phyloP scores from a whole-genome alignment of 2,797 vertebrate species.

The Spinibarbus caldwelli region DNA sequence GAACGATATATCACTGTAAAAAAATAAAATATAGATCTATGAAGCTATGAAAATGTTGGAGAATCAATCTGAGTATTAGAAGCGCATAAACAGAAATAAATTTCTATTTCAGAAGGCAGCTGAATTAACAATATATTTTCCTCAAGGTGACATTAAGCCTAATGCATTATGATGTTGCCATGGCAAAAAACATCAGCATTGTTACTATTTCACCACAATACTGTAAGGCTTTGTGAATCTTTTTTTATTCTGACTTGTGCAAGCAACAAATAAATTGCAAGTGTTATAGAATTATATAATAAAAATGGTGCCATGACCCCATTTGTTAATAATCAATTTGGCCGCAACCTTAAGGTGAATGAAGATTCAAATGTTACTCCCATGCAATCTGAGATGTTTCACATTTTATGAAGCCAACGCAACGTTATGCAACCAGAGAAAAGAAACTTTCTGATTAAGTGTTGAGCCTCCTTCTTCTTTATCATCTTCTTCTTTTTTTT shows the following conservation, averaged over 20 bases:
- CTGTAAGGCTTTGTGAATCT: background rate
- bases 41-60: background rate
- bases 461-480: background rate
- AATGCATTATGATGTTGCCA: background rate
- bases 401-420: background rate
- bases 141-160: background rate
- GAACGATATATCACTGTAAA: background rate
- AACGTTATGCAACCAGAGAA: background rate
- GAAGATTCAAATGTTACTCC: background rate
- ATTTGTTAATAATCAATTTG: background rate
- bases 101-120: background rate
- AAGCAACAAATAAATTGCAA: background rate
- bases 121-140: background rate
- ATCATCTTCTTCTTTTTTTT: too few relatives aligned
- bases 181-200: background rate
- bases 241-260: background rate
- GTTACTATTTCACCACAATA: background rate
- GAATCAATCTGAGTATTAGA: background rate
- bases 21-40: background rate
- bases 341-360: background rate
- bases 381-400: background rate
- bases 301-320: background rate
- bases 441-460: background rate
- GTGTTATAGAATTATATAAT: background rate
- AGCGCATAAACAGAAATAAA: background rate